These are phyloP conservation scores for Atta cephalotes DNA, from an alignment of 1,140 invertebrate species.

Conservation along the genomic window DNA sequence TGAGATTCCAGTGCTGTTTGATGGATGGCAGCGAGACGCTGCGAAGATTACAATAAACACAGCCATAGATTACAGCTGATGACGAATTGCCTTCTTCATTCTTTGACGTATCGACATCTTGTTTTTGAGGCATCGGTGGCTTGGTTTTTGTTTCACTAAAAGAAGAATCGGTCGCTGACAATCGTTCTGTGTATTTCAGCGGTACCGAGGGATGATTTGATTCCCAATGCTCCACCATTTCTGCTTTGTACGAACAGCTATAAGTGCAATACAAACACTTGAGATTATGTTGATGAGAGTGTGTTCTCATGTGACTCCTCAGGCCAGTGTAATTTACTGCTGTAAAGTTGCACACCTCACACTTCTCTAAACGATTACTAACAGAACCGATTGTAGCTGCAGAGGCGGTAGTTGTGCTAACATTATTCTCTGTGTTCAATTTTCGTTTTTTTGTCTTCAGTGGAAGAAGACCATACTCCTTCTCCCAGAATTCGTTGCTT, in stretches of 20 bases:
- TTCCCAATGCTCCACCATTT: slow-evolving; percentile 81
- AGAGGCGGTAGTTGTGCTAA: background rate
- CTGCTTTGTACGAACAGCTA: slow-evolving; percentile 66
- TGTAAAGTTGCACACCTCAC: slow-evolving; percentile 78
- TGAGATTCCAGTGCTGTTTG: slow-evolving; percentile 74
- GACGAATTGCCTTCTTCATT: slow-evolving; percentile 59
- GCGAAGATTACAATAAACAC: slow-evolving; percentile 77
- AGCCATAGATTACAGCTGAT: slow-evolving; percentile 69
- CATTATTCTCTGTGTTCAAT: background rate
- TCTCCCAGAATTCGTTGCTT: slow-evolving; percentile 82
- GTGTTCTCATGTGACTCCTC: slow-evolving; percentile 79
- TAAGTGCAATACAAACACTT: slow-evolving; percentile 82
- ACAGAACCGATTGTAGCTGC: background rate
- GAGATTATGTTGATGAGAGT: slow-evolving; percentile 67
- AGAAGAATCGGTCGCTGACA: background rate
- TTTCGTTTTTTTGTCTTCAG: slow-evolving; percentile 74
- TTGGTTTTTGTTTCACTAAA: background rate
- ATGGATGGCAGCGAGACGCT: slow-evolving; percentile 74
- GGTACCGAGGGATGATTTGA: slow-evolving; percentile 78
- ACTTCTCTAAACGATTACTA: slow-evolving; percentile 66
- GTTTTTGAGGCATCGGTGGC: slow-evolving; percentile 2
- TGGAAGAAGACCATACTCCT: slow-evolving; percentile 79
- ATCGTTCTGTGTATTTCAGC: slow-evolving; percentile 65
- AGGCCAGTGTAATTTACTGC: slow-evolving; percentile 78
- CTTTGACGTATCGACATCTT: slow-evolving; percentile 13